A percentile compares a stretch with the other conserved stretches of the same genome.
phyloP scores from a whole-genome alignment of 2,888 invertebrate species.

The Orgyia antiqua region DNA sequence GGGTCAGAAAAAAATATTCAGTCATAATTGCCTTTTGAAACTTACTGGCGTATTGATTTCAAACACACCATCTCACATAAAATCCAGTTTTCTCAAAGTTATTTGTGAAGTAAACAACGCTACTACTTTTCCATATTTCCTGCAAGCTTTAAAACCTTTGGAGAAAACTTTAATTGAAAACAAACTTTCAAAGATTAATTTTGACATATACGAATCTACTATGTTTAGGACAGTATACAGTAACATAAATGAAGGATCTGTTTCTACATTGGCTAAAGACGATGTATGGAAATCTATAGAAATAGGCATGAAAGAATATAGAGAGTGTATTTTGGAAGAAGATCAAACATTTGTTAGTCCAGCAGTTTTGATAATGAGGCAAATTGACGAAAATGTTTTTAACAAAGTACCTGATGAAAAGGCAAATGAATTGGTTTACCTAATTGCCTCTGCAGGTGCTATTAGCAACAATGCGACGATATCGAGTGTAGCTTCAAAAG shows the following conservation, averaged over 20 bases:
- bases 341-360: conserved; percentile 51
- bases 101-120: conserved; percentile 64
- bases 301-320: conserved; percentile 71
- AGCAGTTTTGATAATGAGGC: conserved; percentile 74
- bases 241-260: conserved; percentile 73
- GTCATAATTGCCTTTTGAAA: conserved; percentile 53
- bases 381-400: conserved; percentile 77
- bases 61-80: conserved; percentile 61
- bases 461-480: conserved; percentile 79
- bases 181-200: conserved; percentile 34
- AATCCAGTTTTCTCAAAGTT: conserved; percentile 65
- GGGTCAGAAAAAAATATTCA: conserved; percentile 60
- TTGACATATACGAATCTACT: conserved; percentile 71
- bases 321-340: conserved; percentile 57
- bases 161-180: conserved; percentile 41
- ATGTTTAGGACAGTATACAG: conserved; percentile 74
- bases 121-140: conserved; percentile 55
- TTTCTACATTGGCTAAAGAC: conserved; percentile 53
- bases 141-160: conserved; percentile 40
- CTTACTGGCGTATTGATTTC: conserved; percentile 51
- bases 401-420: conserved; percentile 61
- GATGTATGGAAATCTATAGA: conserved; percentile 79
- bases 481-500: conserved; percentile 78
- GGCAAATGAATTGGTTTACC: conserved; percentile 65
- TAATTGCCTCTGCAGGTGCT: conserved; percentile 76